Base-by-base conservation (phyloP, 2,113 vertebrate species). In the Plectropomus leopardus region DNA sequence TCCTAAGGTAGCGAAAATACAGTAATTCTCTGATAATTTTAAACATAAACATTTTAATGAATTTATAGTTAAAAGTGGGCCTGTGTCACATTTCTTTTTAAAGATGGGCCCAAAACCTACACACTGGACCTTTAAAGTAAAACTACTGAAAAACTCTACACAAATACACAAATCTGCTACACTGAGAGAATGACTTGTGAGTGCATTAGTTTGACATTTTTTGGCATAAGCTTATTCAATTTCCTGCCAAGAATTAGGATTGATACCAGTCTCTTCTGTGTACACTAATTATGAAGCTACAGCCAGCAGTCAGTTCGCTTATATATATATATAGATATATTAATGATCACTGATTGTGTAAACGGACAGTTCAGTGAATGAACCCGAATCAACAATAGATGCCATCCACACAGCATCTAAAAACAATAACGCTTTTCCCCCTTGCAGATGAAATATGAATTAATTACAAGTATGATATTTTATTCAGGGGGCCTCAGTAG, bases 381-480 rank as follows among this genome's bases (percentile, higher is more conserved):
- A 70, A 24, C 34, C 44, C 23, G 26, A 28, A 72, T 72, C 36
- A 82, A 79, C 78, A 90, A 79, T 65, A 74, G 58, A 73, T 4
- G 53, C 24, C 71, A 42, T 83, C 19, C 65, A 40, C 84, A 71
- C 3, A 47, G 47, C 68, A 70, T 77, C 68, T 55, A 66, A 89
- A 82, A 79, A 85, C 80, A 88, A 84, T 57, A 72, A 76, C 65
- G 82, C 72, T 82, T 84, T 78, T 9, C 11, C 73, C 68, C 68
- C 34, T 81, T 59, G 78, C 69, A 83, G 74, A 90, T 84, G 80
- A 91, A 89, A 86, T 84, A 94, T 94, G 48, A 93, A 94, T 94
- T 89, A 92, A 92, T 93, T 86, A 92, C 84, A 89, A 75, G 90
- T 85, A 71, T 76, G 84, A 94, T 94, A 88, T 94, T 95, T 95